Evolutionary conservation across 2,888 invertebrate species (phyloP).

Genomic region (Netelia virgata): DNA sequence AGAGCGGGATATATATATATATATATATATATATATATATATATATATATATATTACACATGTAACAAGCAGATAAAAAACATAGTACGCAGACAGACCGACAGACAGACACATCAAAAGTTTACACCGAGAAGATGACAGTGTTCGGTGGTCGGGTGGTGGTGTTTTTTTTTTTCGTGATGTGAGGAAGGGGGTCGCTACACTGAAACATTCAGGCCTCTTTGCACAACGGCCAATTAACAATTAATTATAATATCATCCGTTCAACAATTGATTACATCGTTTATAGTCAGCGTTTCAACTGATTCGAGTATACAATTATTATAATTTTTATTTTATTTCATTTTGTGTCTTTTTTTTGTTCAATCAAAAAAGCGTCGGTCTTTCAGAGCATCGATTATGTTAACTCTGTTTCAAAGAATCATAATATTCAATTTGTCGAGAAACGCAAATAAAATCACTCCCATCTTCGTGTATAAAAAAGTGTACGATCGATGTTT

Average conservation of each 20-base stretch:
- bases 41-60: constrained; percentile 39
- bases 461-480: background rate
- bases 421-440: constrained; percentile 1
- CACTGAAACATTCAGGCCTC: constrained; percentile 83
- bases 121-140: constrained; percentile 82
- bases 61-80: constrained; percentile 66
- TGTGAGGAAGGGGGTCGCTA: constrained; percentile 83
- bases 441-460: background rate
- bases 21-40: constrained; percentile 23
- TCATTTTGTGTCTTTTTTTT: constrained; percentile 42
- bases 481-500: background rate
- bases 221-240: constrained; percentile 80
- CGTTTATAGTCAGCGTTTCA: constrained; percentile 58
- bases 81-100: constrained; percentile 76
- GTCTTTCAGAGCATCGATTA: constrained; percentile 20
- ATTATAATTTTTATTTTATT: constrained; percentile 45
- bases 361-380: background rate
- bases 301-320: constrained; percentile 59
- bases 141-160: constrained; percentile 83
- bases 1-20: constrained; percentile 30
- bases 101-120: constrained; percentile 79
- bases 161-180: constrained; percentile 79
- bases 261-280: constrained; percentile 67
- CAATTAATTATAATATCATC: constrained; percentile 75
- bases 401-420: constrained; percentile 32